Conservation (phyloP, 2,888 invertebrate genomes). For the Teinopalpus imperialis region DNA sequence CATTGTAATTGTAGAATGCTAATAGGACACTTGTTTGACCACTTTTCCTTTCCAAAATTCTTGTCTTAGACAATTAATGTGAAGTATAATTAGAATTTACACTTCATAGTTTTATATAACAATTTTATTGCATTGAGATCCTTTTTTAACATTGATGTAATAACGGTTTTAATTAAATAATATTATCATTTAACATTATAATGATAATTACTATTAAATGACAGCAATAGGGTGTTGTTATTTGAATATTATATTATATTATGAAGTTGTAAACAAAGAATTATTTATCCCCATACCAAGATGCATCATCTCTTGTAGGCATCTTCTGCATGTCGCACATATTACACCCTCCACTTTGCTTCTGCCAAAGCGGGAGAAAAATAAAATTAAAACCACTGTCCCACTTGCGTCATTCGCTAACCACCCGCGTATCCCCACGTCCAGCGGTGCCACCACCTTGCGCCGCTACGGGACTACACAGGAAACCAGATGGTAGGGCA, state of each 20-base stretch:
- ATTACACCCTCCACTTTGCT: slow-evolving; percentile 39
- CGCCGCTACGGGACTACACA: slow-evolving; percentile 64
- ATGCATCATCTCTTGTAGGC: slow-evolving; percentile 68
- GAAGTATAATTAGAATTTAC: neutral
- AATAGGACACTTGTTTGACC: slow-evolving; percentile 4
- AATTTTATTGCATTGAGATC: too few species aligned
- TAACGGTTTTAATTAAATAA: too few species aligned
- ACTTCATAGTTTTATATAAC: too few species aligned
- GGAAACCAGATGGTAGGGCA: slow-evolving; percentile 74
- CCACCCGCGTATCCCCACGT: slow-evolving; percentile 62
- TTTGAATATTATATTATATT: too few species aligned
- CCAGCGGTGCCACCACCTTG: slow-evolving; percentile 67
- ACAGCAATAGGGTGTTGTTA: too few species aligned
- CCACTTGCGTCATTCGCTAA: slow-evolving; percentile 59
- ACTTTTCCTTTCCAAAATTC: slow-evolving; percentile 19
- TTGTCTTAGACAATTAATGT: slow-evolving; percentile 4
- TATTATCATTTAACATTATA: too few species aligned
- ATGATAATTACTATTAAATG: too few species aligned
- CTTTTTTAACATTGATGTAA: too few species aligned
- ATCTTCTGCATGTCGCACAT: slow-evolving; percentile 80
- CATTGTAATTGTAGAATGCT: neutral
- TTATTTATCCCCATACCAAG: slow-evolving; percentile 65
- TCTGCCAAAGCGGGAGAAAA: slow-evolving; percentile 55
- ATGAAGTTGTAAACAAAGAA: too few species aligned
- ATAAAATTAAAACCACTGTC: slow-evolving; percentile 55